Evolutionary conservation across 2,113 vertebrate species (phyloP).

Genomic region (Tiliqua scincoides): DNA sequence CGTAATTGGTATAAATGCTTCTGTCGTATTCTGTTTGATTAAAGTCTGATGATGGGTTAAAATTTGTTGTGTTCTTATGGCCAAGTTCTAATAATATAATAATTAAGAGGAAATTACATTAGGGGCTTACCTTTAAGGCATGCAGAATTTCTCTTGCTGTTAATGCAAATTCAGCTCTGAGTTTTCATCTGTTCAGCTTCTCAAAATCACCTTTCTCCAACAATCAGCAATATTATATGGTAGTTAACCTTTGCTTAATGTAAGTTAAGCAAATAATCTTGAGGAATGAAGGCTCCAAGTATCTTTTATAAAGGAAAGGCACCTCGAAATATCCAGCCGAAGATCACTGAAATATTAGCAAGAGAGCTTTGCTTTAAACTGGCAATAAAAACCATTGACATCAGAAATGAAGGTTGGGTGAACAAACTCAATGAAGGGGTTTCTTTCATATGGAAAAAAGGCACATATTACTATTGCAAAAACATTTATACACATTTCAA

Average conservation of each 20-base stretch:
- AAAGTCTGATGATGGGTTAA: conserved; percentile 52
- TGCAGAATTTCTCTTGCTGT: conserved; percentile 56
- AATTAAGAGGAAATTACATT: conserved; percentile 63
- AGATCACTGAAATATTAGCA: conserved; percentile 15
- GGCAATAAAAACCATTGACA: conserved; percentile 13
- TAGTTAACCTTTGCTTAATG: conserved; percentile 62
- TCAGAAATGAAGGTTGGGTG: background rate
- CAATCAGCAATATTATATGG: conserved; percentile 47
- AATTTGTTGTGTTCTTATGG: conserved; percentile 46
- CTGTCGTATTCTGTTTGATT: conserved; percentile 59
- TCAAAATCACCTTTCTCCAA: conserved; percentile 41
- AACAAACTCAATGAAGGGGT: background rate
- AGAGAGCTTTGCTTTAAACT: conserved; percentile 15
- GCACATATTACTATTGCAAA: background rate
- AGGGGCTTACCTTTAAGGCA: conserved; percentile 51
- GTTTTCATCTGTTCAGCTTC: conserved; percentile 38
- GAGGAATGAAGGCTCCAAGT: conserved; percentile 37
- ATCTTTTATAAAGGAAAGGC: conserved; percentile 2
- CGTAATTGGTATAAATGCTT: conserved; percentile 64
- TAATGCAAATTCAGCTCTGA: conserved; percentile 49
- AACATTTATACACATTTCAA: conserved; percentile 8
- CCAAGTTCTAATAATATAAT: conserved; percentile 58
- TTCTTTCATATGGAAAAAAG: conserved; percentile 15
- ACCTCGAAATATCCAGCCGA: background rate
- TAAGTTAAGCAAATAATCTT: conserved; percentile 56